Conservation (phyloP, 2,888 invertebrate genomes). For the Noctua pronuba region DNA sequence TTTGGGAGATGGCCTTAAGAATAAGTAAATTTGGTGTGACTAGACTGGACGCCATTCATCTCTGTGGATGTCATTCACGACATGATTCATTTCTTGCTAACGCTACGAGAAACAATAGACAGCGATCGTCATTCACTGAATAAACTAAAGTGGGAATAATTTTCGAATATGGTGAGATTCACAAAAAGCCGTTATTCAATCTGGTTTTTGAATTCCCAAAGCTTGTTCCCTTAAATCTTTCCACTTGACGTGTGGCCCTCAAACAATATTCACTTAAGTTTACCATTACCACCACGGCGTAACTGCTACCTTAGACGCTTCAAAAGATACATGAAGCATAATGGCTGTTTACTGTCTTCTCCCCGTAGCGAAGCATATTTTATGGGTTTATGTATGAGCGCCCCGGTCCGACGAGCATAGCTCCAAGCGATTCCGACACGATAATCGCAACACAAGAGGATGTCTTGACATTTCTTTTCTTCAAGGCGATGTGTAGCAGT, state of each 20-base stretch:
- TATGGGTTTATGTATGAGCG: conserved; percentile 70
- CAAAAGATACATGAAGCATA: conserved; percentile 69
- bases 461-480: conserved; percentile 83
- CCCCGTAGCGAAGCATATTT: conserved; percentile 73
- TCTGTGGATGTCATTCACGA: conserved; percentile 77
- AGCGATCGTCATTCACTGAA: conserved; percentile 47
- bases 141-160: conserved; percentile 50
- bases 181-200: conserved; percentile 56
- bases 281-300: conserved; percentile 44
- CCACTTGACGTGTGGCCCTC: conserved; percentile 22
- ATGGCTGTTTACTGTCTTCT: conserved; percentile 75
- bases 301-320: conserved; percentile 62
- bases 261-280: conserved; percentile 51
- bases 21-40: conserved; percentile 83
- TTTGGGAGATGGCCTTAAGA: conserved; percentile 76
- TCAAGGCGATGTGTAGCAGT: conserved; percentile 74
- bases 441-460: conserved; percentile 79
- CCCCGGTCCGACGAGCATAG: conserved; percentile 73
- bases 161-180: conserved; percentile 42
- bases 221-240: conserved; percentile 31
- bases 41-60: conserved; percentile 81
- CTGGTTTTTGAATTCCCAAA: conserved; percentile 37
- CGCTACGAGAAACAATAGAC: conserved; percentile 64
- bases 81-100: conserved; percentile 75
- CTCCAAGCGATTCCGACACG: conserved; percentile 79